Evolutionary conservation across 2,113 vertebrate species (phyloP).

Genomic region (Tetrax tetrax): DNA sequence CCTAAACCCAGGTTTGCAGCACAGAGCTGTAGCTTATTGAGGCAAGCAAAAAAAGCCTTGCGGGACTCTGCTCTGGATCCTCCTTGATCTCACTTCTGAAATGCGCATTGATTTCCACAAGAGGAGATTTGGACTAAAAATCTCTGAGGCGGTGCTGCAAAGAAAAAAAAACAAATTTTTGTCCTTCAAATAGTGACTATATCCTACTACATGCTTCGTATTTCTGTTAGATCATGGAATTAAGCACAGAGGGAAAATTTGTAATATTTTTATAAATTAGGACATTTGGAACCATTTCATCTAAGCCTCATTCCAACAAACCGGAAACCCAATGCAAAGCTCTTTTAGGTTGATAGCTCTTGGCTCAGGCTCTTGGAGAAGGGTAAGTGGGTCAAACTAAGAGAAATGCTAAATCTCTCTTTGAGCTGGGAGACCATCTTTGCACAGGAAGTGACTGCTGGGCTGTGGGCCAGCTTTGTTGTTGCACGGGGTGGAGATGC

Average conservation of each 20-base stretch:
- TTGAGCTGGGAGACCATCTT: neutral
- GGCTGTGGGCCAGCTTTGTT: neutral
- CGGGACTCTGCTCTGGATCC: neutral
- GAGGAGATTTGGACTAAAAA: neutral
- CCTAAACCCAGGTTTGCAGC: neutral
- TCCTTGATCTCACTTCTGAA: neutral
- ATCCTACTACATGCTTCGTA: neutral
- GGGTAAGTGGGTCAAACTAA: neutral
- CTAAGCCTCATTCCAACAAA: neutral
- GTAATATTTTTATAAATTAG: neutral
- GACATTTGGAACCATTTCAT: neutral
- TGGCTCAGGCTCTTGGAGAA: neutral
- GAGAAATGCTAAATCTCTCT: neutral
- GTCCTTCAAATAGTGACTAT: neutral
- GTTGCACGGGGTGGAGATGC: rapidly evolving
- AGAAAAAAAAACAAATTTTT: neutral
- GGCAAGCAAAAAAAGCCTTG: neutral
- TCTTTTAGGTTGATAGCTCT: neutral
- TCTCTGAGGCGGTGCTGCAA: neutral
- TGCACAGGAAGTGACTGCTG: rapidly evolving
- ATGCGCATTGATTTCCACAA: neutral
- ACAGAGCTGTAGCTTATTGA: neutral
- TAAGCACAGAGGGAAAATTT: neutral
- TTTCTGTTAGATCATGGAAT: neutral
- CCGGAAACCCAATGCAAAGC: neutral